Base-by-base conservation (phyloP, 1,140 invertebrate genomes). In the Cotesia glomerata region DNA sequence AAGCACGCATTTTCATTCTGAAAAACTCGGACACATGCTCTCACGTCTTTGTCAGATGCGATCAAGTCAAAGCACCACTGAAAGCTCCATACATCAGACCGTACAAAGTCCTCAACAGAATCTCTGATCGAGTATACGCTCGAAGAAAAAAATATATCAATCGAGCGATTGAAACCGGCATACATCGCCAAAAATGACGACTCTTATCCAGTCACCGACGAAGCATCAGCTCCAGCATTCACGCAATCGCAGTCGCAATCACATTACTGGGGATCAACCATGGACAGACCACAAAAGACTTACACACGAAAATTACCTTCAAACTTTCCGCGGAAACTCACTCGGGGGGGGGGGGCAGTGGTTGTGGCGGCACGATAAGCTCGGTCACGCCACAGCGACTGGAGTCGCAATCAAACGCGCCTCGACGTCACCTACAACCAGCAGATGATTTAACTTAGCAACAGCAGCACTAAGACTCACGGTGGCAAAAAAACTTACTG, bases 21-120 rank as follows among this genome's bases (percentile, higher is more conserved):
- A 45, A 73, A 74, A 16, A 58, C 35, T 3, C 45, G 64, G 1
- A 77, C 70, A 65, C 72, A 69, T 65, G 74, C 70, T 32, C 73
- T 26, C 63, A 73, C 54, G 63, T 45, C 9, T 67, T 72, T 16
- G 36, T 72, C 8, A 13, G 63, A 32, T 58, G 32, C 16, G 71
- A 72, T 26, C 71, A 66, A 26, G 80, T 85, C 0, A 75, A 66
- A 45, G 62, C 59, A 11, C 69, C 77, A 18, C 71, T 80, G 2
- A 52, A 78, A 34, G 69, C 76, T 8, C 74, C 76, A 9, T 80
- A 80, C 70, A 62, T 65, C 5, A 78, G 78, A 7, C 79, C 79
- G 4, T 76, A 73, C 64, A 13, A 56, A 35, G 77, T 84, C 1
- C 18, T 81, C 5, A 45, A 70, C 8, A 63, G 75, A 16, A 18